Conservation (phyloP, 2,888 invertebrate genomes). For the Phragmatobia fuliginosa region DNA sequence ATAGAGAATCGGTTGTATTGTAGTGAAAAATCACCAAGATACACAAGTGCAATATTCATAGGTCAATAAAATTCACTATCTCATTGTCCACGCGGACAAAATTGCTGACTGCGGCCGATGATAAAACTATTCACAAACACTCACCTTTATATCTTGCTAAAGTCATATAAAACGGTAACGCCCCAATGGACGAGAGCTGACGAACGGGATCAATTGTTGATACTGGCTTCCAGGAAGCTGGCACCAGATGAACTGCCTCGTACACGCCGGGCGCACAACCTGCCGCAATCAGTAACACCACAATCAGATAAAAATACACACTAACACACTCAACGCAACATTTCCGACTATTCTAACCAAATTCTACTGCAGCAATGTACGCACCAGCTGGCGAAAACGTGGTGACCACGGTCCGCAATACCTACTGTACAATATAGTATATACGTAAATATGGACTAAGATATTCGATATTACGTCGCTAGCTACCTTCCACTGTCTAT, state of each 20-base stretch:
- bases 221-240: slow-evolving; percentile 76
- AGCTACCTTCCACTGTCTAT: slow-evolving; percentile 81
- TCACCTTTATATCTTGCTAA: slow-evolving; percentile 97
- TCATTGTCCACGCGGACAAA: slow-evolving; percentile 43
- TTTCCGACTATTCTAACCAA: slow-evolving; percentile 69
- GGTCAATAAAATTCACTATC: slow-evolving; percentile 7
- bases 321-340: slow-evolving; percentile 50
- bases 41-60: neutral
- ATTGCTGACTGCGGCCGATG: slow-evolving; percentile 4
- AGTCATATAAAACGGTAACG: slow-evolving; percentile 98
- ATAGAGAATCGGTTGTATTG: neutral
- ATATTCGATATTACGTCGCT: slow-evolving; percentile 77
- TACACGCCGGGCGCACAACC: slow-evolving; percentile 80
- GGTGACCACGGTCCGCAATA: slow-evolving; percentile 73
- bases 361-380: slow-evolving; percentile 73
- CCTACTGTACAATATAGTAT: slow-evolving; percentile 64
- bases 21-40: neutral
- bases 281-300: slow-evolving; percentile 72
- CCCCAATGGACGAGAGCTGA: slow-evolving; percentile 92
- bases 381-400: slow-evolving; percentile 86
- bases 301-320: slow-evolving; percentile 51
- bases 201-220: slow-evolving; percentile 84
- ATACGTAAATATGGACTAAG: slow-evolving; percentile 78
- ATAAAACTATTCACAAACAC: slow-evolving; percentile 60
- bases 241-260: slow-evolving; percentile 63